Percentiles rank a stretch among this genome's conserved stretches.
Evolutionary conservation across 2,888 invertebrate genomes (phyloP).

Genomic region (Lasioglossum pauxillum): DNA sequence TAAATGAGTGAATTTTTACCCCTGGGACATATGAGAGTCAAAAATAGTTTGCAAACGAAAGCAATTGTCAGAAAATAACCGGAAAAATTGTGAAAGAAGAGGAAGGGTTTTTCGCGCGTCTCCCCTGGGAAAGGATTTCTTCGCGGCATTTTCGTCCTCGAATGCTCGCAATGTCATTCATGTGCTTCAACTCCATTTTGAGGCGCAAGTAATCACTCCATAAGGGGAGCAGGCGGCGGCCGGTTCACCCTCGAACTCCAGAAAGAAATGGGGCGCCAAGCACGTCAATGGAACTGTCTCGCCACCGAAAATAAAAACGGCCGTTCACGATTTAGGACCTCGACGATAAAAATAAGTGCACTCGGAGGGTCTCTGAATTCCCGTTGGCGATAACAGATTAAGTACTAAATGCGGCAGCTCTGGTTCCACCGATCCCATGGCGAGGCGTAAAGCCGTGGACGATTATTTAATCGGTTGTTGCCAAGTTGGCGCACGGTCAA

Average conservation of each 20-base stretch:
- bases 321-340: constrained; percentile 51
- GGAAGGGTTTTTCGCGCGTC: not conserved
- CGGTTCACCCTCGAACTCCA: constrained; percentile 46
- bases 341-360: constrained; percentile 68
- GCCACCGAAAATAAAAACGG: constrained; percentile 65
- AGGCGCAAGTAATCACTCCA: constrained; percentile 60
- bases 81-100: not conserved
- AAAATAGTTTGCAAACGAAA: not conserved
- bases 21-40: not conserved
- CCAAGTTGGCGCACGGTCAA: not conserved
- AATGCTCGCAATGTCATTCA: constrained; percentile 23
- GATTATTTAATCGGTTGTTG: constrained; percentile 33
- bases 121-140: not conserved
- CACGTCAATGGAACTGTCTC: constrained; percentile 67
- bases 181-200: constrained; percentile 32
- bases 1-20: not conserved
- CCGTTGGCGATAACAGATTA: constrained; percentile 63
- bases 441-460: constrained; percentile 16
- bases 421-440: not conserved
- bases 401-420: constrained; percentile 39
- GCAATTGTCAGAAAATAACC: not conserved
- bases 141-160: not conserved
- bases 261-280: constrained; percentile 51
- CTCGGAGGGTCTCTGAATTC: constrained; percentile 52
- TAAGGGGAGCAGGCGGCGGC: constrained; percentile 49